Evolutionary conservation across 2,888 invertebrate species (phyloP).

Genomic region (Tupiocoris notatus): DNA sequence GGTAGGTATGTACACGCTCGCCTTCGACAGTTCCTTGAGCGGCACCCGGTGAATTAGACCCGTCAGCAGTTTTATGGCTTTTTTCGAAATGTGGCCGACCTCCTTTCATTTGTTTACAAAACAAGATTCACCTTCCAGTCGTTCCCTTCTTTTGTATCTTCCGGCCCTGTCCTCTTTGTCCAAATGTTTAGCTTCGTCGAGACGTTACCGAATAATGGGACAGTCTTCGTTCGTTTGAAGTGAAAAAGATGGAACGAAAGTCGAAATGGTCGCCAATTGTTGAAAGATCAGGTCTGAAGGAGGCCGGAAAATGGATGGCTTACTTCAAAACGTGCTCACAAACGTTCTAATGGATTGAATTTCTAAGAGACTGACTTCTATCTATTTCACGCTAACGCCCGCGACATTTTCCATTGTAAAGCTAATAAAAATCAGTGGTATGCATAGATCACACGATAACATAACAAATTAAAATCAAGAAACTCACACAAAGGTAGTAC

Average conservation of each 20-base stretch:
- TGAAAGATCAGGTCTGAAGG: not conserved
- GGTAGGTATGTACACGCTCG: not conserved
- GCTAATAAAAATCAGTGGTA: too few species aligned
- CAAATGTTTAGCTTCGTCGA: slow-evolving; percentile 11
- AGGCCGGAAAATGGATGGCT: not conserved
- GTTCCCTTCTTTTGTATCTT: slow-evolving; percentile 11
- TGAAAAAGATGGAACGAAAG: not conserved
- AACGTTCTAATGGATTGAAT: not conserved
- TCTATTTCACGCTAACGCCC: too few species aligned
- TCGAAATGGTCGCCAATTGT: not conserved
- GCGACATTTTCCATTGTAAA: too few species aligned
- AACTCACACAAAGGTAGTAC: too few species aligned
- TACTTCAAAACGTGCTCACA: not conserved
- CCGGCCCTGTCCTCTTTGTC: not conserved
- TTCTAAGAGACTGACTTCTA: not conserved
- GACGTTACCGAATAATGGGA: not conserved
- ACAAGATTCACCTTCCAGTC: slow-evolving; percentile 27
- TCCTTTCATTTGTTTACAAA: slow-evolving; percentile 35
- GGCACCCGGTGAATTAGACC: slow-evolving; percentile 33
- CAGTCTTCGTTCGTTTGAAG: not conserved
- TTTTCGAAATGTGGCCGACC: slow-evolving; percentile 36
- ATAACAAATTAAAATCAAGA: too few species aligned
- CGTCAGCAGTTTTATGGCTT: slow-evolving; percentile 33
- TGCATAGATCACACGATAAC: too few species aligned
- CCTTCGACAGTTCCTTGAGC: not conserved